Evolutionary conservation across 1,140 invertebrate species (phyloP), one percentile per base, ranked within the genome.

Genomic region (Uloborus diversus): DNA sequence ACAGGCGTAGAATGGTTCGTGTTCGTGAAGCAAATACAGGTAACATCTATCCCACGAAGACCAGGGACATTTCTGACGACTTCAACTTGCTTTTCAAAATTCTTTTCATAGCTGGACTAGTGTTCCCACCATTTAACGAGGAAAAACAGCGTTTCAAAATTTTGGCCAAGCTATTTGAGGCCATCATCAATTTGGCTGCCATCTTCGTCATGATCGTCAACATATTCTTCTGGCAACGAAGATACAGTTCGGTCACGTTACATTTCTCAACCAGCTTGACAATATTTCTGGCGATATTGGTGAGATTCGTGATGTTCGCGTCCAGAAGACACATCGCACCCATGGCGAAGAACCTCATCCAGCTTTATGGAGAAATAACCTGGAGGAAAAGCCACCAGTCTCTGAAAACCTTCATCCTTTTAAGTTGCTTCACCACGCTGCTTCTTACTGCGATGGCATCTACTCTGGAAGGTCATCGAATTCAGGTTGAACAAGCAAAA

Each of bases 211-310:
- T 79, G 2, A 4, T 62, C 14, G 49, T 68, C 25, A 79, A 79
- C 17, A 51, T 79, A 33, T 69, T 79, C 32, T 79, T 79, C 53
- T 79, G 76, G 76, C 76, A 79, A 14, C 32, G 65, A 23, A 51
- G 76, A n/a, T 79, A 79, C 20, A 79, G 76, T 14, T 59, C 76
- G 1, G 65, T 62, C 0, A 69, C 76, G 0, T 4, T 79, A 4
- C 76, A 79, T 30, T 79, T 79, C 23, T 68, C 76, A 0, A 79
- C 76, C 7, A 69, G 13, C 0, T 62, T 79, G 14, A 79, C 76
- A 4, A 27, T 79, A n/a, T 69, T 59, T 37, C 14, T 79, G 20
- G 76, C 76, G 0, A 59, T 79, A 14, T 28, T 65, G 32, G 25
- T 79, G 11, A 47, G 76, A 47, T 79, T 79, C 17, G 35, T 51